These are phyloP conservation scores for Pangasius sanitwongsei DNA, from an alignment of 2,797 vertebrate genomes.

Conservation along the genomic window DNA sequence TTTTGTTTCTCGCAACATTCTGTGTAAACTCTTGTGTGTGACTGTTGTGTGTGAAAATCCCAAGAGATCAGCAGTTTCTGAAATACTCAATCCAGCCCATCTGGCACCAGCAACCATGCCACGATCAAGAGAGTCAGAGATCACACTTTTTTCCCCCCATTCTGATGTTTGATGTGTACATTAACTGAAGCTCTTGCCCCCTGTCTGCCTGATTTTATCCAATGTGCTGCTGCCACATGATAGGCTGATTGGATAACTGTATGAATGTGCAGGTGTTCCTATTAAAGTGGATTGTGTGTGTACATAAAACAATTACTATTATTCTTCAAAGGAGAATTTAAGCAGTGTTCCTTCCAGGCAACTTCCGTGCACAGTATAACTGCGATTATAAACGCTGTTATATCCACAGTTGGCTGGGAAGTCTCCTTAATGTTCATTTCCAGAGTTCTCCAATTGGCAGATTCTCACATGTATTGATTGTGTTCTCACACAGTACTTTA, in stretches of 20 bases:
- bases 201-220: background rate
- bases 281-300: background rate
- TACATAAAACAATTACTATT: background rate
- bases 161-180: too few species aligned
- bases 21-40: too few species aligned
- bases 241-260: background rate
- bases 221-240: background rate
- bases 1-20: too few species aligned
- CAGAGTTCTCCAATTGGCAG: slow-evolving; percentile 82
- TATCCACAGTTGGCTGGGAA: background rate
- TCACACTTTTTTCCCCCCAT: too few species aligned
- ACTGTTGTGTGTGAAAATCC: too few species aligned
- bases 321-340: background rate
- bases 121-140: too few species aligned
- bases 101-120: too few species aligned
- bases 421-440: slow-evolving; percentile 67
- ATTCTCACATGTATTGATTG: slow-evolving; percentile 67
- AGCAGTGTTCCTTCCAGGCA: background rate
- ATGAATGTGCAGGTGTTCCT: background rate
- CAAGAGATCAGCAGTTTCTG: too few species aligned
- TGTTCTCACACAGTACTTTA: slow-evolving; percentile 66
- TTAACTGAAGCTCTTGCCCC: background rate
- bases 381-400: background rate
- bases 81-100: too few species aligned
- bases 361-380: background rate